These are phyloP conservation scores for Hyphantria cunea DNA, from an alignment of 1,140 invertebrate species.

Conservation along the genomic window DNA sequence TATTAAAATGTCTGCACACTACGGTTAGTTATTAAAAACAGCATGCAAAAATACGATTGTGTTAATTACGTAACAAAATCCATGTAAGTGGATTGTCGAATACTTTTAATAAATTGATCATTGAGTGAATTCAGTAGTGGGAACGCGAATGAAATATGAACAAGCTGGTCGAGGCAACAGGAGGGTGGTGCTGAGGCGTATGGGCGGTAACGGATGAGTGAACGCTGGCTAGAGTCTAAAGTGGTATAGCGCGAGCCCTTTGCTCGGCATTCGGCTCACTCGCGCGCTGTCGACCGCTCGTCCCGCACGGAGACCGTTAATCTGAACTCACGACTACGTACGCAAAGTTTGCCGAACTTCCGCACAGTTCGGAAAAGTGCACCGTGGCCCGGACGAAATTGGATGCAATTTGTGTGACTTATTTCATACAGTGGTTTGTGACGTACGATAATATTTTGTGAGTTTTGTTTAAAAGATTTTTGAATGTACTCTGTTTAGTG, in stretches of 20 bases:
- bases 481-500: slow-evolving; percentile 22
- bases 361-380: slow-evolving; percentile 38
- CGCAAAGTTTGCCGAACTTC: slow-evolving; percentile 23
- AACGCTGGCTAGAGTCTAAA: slow-evolving; percentile 21
- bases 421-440: slow-evolving; percentile 44
- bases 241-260: neutral
- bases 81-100: neutral
- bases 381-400: slow-evolving; percentile 46
- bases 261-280: slow-evolving; percentile 3
- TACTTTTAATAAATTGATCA: slow-evolving; percentile 29
- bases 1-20: slow-evolving; percentile 17
- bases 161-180: slow-evolving; percentile 34
- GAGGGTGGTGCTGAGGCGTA: slow-evolving; percentile 36
- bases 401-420: slow-evolving; percentile 53
- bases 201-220: slow-evolving; percentile 29
- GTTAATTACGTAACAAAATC: slow-evolving; percentile 14
- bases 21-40: neutral
- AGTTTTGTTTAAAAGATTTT: slow-evolving; percentile 28
- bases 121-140: slow-evolving; percentile 31
- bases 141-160: slow-evolving; percentile 30
- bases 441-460: slow-evolving; percentile 35
- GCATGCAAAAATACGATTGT: neutral
- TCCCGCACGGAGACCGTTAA: slow-evolving; percentile 3
- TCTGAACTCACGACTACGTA: neutral
- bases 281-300: slow-evolving; percentile 15